These are phyloP conservation scores for Cryptoleucopteryx plumbea DNA, from an alignment of 2,113 vertebrate genomes.

Conservation along the genomic window DNA sequence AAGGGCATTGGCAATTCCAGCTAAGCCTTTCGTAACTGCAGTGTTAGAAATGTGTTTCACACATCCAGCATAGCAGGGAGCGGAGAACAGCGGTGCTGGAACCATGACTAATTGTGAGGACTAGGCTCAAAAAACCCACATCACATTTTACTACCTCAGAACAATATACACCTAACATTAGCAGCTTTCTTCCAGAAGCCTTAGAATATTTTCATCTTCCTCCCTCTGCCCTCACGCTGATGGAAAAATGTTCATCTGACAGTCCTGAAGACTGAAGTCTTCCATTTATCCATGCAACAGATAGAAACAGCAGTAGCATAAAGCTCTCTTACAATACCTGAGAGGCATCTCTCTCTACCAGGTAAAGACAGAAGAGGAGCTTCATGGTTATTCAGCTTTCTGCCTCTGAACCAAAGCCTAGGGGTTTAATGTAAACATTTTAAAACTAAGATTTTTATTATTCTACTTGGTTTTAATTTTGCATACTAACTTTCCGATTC, in stretches of 20 bases:
- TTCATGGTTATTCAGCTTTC: not conserved
- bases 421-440: not conserved
- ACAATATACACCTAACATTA: not conserved
- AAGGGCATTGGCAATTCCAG: not conserved
- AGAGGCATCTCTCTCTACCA: not conserved
- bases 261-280: not conserved
- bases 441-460: not conserved
- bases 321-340: not conserved
- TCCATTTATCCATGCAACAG: not conserved
- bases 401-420: conserved; percentile 11
- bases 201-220: not conserved
- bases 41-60: not conserved
- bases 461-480: not conserved
- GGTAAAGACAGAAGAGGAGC: not conserved
- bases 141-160: not conserved
- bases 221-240: not conserved
- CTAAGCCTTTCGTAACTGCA: not conserved
- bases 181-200: not conserved
- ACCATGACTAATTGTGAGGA: not conserved
- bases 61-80: not conserved
- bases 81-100: not conserved
- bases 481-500: not conserved
- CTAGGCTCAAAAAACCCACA: not conserved
- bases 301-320: not conserved
- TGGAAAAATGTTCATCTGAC: not conserved